A percentile compares a stretch with the other conserved stretches of the same genome.
Conservation (phyloP, 2,113 vertebrate genomes). For the Eulacestoma nigropectus region DNA sequence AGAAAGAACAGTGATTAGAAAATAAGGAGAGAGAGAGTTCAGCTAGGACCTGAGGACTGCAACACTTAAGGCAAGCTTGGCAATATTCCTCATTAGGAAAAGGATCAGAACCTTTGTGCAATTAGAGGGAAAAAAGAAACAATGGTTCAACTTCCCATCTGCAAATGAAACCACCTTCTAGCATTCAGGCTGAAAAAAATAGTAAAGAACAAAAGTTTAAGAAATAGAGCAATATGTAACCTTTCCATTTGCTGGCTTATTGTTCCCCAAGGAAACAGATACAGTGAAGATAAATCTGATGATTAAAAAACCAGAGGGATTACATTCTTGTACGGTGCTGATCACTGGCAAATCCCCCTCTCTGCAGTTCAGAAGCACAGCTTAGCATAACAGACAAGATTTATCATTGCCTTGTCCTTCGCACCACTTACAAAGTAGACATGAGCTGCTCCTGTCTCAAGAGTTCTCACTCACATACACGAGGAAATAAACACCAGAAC, state of each 20-base stretch:
- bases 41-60: background rate
- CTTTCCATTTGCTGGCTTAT: constrained; percentile 39
- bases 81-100: background rate
- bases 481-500: background rate
- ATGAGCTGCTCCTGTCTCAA: background rate
- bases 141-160: background rate
- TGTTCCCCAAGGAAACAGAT: constrained; percentile 31
- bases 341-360: constrained; percentile 42
- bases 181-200: background rate
- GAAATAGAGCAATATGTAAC: constrained; percentile 2
- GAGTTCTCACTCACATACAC: background rate
- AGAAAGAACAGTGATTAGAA: background rate
- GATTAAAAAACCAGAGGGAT: constrained; percentile 40
- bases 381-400: constrained; percentile 34
- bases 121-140: background rate
- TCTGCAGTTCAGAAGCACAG: constrained; percentile 23
- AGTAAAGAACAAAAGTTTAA: constrained; percentile 17
- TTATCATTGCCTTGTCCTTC: constrained; percentile 51
- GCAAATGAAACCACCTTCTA: background rate
- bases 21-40: background rate
- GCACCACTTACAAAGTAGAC: background rate
- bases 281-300: constrained; percentile 27
- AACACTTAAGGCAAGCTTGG: background rate
- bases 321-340: constrained; percentile 5
- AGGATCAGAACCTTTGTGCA: background rate